These are phyloP conservation scores for Marcusenius ussheri DNA, from an alignment of 2,113 vertebrate genomes.

Conservation along the genomic window DNA sequence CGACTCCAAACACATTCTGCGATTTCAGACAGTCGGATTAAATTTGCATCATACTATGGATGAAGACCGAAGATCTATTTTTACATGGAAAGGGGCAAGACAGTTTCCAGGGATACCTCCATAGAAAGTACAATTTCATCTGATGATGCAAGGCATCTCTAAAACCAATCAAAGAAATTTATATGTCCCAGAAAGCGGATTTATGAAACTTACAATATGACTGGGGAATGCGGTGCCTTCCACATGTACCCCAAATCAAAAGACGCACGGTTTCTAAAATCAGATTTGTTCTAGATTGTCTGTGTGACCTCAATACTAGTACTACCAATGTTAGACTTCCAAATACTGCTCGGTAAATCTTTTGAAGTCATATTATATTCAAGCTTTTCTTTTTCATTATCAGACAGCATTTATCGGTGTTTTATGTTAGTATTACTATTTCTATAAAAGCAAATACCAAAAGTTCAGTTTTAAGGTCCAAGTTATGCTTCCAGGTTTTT, in stretches of 20 bases:
- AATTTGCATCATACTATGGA: slow-evolving; percentile 6
- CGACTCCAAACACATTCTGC: not conserved
- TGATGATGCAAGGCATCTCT: slow-evolving; percentile 6
- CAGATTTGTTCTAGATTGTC: not conserved
- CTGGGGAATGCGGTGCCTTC: not conserved
- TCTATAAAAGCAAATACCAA: not conserved
- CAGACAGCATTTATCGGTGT: not conserved
- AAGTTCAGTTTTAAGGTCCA: not conserved
- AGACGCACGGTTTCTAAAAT: not conserved
- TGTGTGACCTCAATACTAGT: not conserved
- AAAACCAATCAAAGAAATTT: slow-evolving; percentile 1
- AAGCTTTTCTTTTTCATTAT: not conserved
- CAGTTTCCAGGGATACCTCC: slow-evolving; percentile 10
- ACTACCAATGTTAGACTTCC: not conserved
- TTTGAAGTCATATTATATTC: not conserved
- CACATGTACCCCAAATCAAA: not conserved
- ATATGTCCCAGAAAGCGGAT: not conserved
- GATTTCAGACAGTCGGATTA: slow-evolving; percentile 9
- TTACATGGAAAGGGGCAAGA: slow-evolving; percentile 5
- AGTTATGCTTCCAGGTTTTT: not conserved
- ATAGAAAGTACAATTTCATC: not conserved
- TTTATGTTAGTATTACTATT: not conserved
- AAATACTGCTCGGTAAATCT: not conserved
- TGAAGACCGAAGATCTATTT: not conserved
- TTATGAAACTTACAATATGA: slow-evolving; percentile 1